These are phyloP conservation scores for Takifugu rubripes DNA, from an alignment of 2,797 vertebrate genomes.

Conservation along the genomic window DNA sequence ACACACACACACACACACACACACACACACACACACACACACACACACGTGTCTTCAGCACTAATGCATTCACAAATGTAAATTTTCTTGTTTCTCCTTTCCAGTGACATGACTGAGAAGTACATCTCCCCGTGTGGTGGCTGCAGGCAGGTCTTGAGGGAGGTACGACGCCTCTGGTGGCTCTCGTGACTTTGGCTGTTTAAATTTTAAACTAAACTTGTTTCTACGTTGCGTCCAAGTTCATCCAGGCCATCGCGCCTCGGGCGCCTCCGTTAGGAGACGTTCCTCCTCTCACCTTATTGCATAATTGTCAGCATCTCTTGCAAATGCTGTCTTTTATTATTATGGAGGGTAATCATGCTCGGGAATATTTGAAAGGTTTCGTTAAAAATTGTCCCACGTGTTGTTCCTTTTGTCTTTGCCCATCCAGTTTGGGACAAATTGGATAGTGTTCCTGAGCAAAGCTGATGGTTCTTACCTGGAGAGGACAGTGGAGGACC, in stretches of 20 bases:
- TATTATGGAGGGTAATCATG: no score
- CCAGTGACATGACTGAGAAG: conserved; percentile 79
- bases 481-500: conserved; percentile 76
- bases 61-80: neutral
- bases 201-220: neutral
- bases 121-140: conserved; percentile 88
- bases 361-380: no score
- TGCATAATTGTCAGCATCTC: no score
- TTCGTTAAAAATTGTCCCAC: neutral
- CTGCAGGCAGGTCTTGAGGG: conserved; percentile 94
- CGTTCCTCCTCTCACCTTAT: no score
- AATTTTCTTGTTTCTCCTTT: conserved; percentile 12
- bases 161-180: conserved; percentile 72
- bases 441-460: conserved; percentile 84
- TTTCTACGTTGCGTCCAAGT: no score
- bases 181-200: neutral
- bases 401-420: neutral
- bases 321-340: no score
- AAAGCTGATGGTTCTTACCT: conserved; percentile 77
- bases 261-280: no score
- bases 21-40: no score
- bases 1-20: no score
- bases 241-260: no score
- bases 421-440: conserved; percentile 79
- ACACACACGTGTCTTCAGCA: neutral